Evolutionary conservation across 2,113 vertebrate species (phyloP).

Genomic region (Prionailurus bengalensis): DNA sequence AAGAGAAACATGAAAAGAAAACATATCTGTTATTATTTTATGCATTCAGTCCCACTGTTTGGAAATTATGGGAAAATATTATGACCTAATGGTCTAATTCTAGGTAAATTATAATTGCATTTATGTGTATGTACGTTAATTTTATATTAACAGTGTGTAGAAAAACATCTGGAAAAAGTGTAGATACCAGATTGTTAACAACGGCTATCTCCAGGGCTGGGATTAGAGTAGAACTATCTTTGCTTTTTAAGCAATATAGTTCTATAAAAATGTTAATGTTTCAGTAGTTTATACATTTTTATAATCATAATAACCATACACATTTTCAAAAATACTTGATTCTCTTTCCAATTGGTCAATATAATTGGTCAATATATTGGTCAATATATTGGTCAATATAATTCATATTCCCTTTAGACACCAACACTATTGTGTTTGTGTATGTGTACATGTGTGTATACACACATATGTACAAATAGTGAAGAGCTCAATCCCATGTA

Average conservation of each 20-base stretch:
- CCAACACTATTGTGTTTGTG: background rate
- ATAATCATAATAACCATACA: background rate
- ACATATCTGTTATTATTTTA: background rate
- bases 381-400: background rate
- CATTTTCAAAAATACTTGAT: background rate
- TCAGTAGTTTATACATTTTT: background rate
- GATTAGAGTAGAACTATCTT: background rate
- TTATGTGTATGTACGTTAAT: background rate
- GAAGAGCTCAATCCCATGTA: background rate
- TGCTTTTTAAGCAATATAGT: background rate
- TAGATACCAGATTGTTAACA: background rate
- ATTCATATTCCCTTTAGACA: background rate
- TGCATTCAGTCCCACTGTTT: background rate
- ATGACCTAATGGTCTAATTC: background rate
- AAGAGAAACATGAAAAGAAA: background rate
- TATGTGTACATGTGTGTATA: background rate
- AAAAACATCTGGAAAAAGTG: background rate
- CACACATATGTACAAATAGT: background rate
- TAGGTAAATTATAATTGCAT: background rate
- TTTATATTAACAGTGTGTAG: background rate
- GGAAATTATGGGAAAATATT: background rate
- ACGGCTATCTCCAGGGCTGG: background rate
- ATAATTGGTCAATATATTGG: background rate
- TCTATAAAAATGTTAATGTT: background rate
- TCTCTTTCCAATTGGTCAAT: background rate